phyloP scores from a whole-genome alignment of 2,797 vertebrate species.

The Gephyroberyx darwinii region DNA sequence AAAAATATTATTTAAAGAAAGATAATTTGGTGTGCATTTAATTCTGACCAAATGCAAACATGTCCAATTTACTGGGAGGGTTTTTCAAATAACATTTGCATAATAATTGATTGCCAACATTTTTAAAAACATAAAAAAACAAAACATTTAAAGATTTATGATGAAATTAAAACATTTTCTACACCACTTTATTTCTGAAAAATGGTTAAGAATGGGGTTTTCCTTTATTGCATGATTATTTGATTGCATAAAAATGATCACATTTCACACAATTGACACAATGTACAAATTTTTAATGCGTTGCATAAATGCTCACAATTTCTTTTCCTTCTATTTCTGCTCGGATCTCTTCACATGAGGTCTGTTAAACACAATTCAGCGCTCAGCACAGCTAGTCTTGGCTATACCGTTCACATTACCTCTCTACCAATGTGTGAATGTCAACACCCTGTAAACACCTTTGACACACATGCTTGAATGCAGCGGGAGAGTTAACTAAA shows the following conservation, averaged over 20 bases:
- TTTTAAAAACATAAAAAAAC: background rate
- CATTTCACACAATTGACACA: too few relatives aligned
- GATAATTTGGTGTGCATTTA: background rate
- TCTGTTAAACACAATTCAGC: conserved; percentile 19
- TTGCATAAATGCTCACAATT: conserved; percentile 5
- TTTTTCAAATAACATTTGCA: background rate
- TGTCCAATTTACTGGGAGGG: background rate
- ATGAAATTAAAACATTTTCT: background rate
- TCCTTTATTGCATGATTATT: background rate
- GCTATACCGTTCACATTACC: conserved; percentile 55
- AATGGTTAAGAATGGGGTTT: background rate
- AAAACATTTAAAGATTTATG: background rate
- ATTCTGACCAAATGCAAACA: background rate
- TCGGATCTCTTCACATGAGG: conserved; percentile 1
- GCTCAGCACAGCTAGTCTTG: conserved; percentile 34
- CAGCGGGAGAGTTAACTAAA: conserved; percentile 76
- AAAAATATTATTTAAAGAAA: background rate
- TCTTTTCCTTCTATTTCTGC: background rate
- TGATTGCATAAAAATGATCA: background rate
- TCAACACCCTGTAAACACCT: conserved; percentile 82
- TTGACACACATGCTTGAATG: conserved; percentile 81
- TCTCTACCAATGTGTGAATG: conserved; percentile 73
- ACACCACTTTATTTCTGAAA: background rate
- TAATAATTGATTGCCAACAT: background rate
- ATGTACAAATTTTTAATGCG: background rate